Base-by-base conservation (phyloP, 1,140 invertebrate genomes). In the Oryzaephilus surinamensis region DNA sequence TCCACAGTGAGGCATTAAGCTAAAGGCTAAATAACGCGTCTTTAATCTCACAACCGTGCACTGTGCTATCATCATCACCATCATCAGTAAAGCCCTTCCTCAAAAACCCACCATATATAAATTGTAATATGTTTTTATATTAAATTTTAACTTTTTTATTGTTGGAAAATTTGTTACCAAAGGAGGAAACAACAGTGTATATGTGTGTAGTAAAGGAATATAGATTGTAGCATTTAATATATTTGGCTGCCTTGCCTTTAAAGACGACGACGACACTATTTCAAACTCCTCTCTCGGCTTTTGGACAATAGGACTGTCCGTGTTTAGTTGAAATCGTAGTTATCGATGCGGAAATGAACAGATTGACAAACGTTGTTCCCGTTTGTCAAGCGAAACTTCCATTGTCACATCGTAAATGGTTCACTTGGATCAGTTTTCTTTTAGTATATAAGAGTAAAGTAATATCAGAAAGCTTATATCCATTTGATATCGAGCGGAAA, bases 1-100 rank as follows among this genome's bases (percentile, higher is more conserved):
- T 54, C 45, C 48, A 45, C 50, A 48, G 46, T 35, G 41, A 11
- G 45, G 50, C 50, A 48, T 43, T 54, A 50, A 54, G 54, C 51
- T 48, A 52, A 54, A 54, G 50, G 52, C 52, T 52, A 54, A 51
- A 53, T 55, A 53, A 53, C 48, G 51, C 46, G 51, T 52, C 54
- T 56, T 54, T 54, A 56, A 54, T 54, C 49, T 54, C 48, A 38
- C 45, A 31, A n/a, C 13, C 28, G 45, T 32, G 44, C 32, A 47
- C 42, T 52, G n/a, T n/a, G 46, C 46, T 45, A 51, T 51, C 49
- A 54, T 41, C 33, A 38, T 27, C 21, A 40, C 36, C 28, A 37
- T 24, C 23, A 36, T 26, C 33, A n/a, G n/a, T n/a, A n/a, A n/a
- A n/a, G n/a, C 30, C 33, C 28, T 36, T 36, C 32, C 19, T 20